Base-by-base conservation (phyloP, 2,888 invertebrate species). In the Chouioia cunea region DNA sequence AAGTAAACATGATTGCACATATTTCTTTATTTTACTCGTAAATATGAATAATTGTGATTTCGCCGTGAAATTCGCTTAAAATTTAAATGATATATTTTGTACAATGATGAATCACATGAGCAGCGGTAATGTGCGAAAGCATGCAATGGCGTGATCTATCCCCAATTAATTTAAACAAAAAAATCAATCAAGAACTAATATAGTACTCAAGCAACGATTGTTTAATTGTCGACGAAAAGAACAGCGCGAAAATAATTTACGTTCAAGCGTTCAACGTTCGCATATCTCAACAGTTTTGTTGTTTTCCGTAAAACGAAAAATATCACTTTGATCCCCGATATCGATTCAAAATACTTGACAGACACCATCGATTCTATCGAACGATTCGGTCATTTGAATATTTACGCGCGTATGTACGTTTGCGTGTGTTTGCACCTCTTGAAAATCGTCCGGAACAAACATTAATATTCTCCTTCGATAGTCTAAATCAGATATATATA, bases 11-110 rank as follows among this genome's bases (percentile, higher is more conserved):
- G 68, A 65, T 62, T 69, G 65, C 58, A 65, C 64, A 47, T 54
- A 36, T 68, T 62, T 63, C 63, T 62, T 63, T 23, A 70, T 73
- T 36, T 6, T 6, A 36, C n/a, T 47, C 27, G 53, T 59, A 62
- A 47, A 22, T 23, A 71, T 48, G 22, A 47, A 58, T 58, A 10
- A n/a, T 67, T 59, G 56, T 52, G 50, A n/a, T 63, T 53, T 52
- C 65, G 53, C 53, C 36, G 58, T n/a, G 14, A 63, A 53, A 48
- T 71, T 67, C 50, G 52, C 27, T 62, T 53, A 46, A 43, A 53
- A 48, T 62, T 43, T 63, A 47, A 73, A 69, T 63, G 52, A 58
- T 73, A 62, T 36, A 48, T 69, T 65, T 72, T 65, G 44, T 65
- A 69, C 72, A 73, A 50, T 50, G 62, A 23, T 62, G 52, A 22